phyloP scores from a whole-genome alignment of 2,113 vertebrate species.

The Datnioides undecimradiatus region DNA sequence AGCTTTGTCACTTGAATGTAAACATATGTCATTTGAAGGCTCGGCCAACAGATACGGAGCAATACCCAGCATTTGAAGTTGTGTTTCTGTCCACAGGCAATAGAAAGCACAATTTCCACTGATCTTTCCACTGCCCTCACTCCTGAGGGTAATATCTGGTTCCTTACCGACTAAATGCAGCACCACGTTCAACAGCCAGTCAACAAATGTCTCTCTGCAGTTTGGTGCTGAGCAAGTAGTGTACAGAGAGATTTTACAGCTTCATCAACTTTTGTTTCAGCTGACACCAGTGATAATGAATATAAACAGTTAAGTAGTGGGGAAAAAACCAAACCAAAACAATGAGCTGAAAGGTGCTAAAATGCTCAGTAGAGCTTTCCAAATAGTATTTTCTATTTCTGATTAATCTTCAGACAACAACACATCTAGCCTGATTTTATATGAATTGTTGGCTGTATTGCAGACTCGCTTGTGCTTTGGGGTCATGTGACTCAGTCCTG shows the following conservation, averaged over 20 bases:
- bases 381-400: no score
- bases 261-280: neutral
- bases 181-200: neutral
- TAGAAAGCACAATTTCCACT: neutral
- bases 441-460: slow-evolving; percentile 21
- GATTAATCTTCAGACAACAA: slow-evolving; percentile 10
- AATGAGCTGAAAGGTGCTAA: neutral
- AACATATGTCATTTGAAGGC: no score
- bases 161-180: neutral
- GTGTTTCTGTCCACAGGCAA: no score
- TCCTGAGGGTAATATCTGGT: neutral
- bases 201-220: neutral
- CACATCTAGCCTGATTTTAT: slow-evolving; percentile 24
- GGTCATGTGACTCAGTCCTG: slow-evolving; percentile 39
- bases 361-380: neutral
- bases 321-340: neutral
- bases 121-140: neutral
- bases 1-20: no score
- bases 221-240: neutral
- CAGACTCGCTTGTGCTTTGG: slow-evolving; percentile 9
- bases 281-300: neutral
- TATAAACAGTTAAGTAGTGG: neutral
- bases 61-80: no score
- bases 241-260: neutral
- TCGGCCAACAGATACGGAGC: no score